Percentiles rank a stretch among this genome's conserved stretches.
phyloP scores from a whole-genome alignment of 1,140 invertebrate genomes.

The Chlorops oryzae region DNA sequence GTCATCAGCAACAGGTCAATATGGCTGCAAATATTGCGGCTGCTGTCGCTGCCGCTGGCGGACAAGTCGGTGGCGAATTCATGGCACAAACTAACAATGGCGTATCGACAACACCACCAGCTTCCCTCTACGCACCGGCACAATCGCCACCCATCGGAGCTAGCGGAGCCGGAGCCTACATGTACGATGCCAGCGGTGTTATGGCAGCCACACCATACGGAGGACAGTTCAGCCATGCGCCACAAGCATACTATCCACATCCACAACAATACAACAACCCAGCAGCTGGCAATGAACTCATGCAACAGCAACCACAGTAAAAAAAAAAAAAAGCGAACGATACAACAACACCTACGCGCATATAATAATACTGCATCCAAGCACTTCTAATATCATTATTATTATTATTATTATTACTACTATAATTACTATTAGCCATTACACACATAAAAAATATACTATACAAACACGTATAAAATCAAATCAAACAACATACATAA shows the following conservation, averaged over 20 bases:
- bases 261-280: conserved; percentile 18
- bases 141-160: conserved; percentile 16
- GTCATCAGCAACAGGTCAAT: conserved; percentile 27
- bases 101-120: conserved; percentile 20
- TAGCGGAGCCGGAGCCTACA: conserved; percentile 28
- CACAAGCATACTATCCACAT: conserved; percentile 22
- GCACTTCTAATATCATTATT: background rate
- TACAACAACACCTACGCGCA: background rate
- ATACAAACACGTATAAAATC: background rate
- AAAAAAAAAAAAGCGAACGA: background rate
- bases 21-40: conserved; percentile 42
- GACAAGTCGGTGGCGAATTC: conserved; percentile 26
- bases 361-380: background rate
- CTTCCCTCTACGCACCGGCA: conserved; percentile 14
- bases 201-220: conserved; percentile 42
- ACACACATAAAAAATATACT: background rate
- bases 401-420: background rate
- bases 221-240: conserved; percentile 38
- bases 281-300: conserved; percentile 7
- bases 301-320: conserved; percentile 12
- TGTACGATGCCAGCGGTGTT: conserved; percentile 41
- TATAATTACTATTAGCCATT: background rate
- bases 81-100: conserved; percentile 18
- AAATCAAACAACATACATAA: background rate
- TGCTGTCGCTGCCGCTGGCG: conserved; percentile 29